Base-by-base conservation (phyloP, 2,113 vertebrate species). In the Cebus imitator region DNA sequence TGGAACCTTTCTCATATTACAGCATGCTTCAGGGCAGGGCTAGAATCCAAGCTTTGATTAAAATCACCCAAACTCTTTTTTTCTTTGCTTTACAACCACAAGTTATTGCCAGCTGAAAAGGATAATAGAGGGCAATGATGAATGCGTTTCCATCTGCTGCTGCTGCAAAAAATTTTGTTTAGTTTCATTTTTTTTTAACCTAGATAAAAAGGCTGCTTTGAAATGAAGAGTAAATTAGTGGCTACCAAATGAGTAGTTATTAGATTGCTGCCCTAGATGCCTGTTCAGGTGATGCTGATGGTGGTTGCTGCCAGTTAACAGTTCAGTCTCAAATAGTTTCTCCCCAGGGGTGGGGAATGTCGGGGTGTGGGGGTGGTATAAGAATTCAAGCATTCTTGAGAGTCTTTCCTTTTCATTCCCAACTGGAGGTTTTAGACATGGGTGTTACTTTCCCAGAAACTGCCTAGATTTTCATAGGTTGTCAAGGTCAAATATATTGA, bases 1-100 rank as follows among this genome's bases (percentile, higher is more conserved):
- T 94, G 95, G 97, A 95, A 50, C 68, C 9, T 55, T 93, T 88
- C 90, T 98, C 97, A 72, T 86, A 76, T 98, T 98, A 92, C 97
- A 82, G 48, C 84, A 23, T 82, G 98, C 98, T 98, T 84, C 13
- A 0, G 96, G 94, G 91, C 55, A 98, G 61, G 94, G 92, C 81
- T 97, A 55, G 58, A 97, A 84, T 97, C 90, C 96, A 98, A 96
- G 82, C 72, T 95, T 81, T 94, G 93, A 72, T 92, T 92, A 94
- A 96, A 96, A 75, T 93, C 86, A 81, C 84, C 90, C 64, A 57
- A 64, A 81, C 58, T 58, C 45, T 97, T 78, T 92, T 92, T 89
- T 40, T 81, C 66, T 85, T 6, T 32, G 73, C 89, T 98, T 98
- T 95, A 78, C 55, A 95, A 37, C 92, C 78, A 86, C 48, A 61